These are phyloP conservation scores for Spilarctia lutea DNA, from an alignment of 2,888 invertebrate species.

Conservation along the genomic window DNA sequence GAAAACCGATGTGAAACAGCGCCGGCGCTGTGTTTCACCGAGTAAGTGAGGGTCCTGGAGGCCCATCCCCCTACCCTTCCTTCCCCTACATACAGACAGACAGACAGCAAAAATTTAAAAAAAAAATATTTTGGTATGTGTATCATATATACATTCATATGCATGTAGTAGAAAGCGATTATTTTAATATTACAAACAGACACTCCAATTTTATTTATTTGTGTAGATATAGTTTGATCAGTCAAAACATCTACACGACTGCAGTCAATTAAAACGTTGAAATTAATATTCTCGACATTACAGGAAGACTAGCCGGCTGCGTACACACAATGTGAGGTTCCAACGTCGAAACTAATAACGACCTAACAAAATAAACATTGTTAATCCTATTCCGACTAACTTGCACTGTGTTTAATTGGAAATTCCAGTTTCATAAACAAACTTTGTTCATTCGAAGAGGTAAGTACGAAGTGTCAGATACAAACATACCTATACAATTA, in stretches of 20 bases:
- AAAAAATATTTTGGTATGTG: no score
- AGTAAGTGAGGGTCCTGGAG: no score
- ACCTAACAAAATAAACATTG: constrained; percentile 45
- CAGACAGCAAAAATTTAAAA: no score
- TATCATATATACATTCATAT: no score
- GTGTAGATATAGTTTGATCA: neutral
- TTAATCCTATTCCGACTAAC: constrained; percentile 51
- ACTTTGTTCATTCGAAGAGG: constrained; percentile 54
- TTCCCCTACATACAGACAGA: no score
- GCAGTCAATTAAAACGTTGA: constrained; percentile 39
- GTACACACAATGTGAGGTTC: constrained; percentile 33
- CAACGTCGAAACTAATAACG: constrained; percentile 51
- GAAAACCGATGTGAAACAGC: no score
- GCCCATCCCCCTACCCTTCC: no score
- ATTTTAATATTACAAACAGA: no score
- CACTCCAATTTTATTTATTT: no score
- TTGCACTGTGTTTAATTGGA: constrained; percentile 57
- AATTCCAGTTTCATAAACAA: constrained; percentile 54
- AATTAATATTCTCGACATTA: constrained; percentile 12
- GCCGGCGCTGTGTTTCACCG: no score
- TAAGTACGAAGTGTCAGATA: constrained; percentile 40
- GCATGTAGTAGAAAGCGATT: no score
- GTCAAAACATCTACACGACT: neutral
- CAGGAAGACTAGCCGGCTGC: constrained; percentile 7
- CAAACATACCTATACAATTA: constrained; percentile 17